Evolutionary conservation across 2,888 invertebrate genomes (phyloP).

Genomic region (Rutpela maculata): DNA sequence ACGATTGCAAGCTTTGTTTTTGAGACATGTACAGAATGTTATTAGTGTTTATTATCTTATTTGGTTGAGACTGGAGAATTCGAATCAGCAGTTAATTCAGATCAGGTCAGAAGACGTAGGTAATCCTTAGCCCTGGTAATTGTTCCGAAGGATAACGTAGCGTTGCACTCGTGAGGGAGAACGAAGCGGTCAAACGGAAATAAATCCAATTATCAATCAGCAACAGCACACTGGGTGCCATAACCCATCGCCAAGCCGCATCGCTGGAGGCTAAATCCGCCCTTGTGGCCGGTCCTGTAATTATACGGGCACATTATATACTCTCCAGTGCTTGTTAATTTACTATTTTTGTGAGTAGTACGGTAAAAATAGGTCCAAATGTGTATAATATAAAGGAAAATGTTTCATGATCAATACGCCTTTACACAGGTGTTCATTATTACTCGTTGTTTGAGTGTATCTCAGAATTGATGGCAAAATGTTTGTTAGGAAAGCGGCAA

Average conservation of each 20-base stretch:
- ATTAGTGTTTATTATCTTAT: background rate
- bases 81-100: conserved; percentile 52
- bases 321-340: conserved; percentile 11
- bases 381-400: no score
- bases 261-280: conserved; percentile 31
- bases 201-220: conserved; percentile 59
- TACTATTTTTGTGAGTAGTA: background rate
- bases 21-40: background rate
- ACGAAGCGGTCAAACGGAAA: conserved; percentile 53
- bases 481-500: no score
- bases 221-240: conserved; percentile 51
- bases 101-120: conserved; percentile 46
- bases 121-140: conserved; percentile 50
- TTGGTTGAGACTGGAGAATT: background rate
- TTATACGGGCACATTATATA: conserved; percentile 2
- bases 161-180: conserved; percentile 46
- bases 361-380: no score
- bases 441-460: no score
- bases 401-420: no score
- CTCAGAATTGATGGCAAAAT: no score
- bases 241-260: conserved; percentile 30
- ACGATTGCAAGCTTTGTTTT: no score
- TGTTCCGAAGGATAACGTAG: conserved; percentile 50
- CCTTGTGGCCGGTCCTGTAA: conserved; percentile 35
- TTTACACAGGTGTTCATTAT: no score